Base-by-base conservation (phyloP, 2,888 invertebrate genomes). In the Ametastegia equiseti region DNA sequence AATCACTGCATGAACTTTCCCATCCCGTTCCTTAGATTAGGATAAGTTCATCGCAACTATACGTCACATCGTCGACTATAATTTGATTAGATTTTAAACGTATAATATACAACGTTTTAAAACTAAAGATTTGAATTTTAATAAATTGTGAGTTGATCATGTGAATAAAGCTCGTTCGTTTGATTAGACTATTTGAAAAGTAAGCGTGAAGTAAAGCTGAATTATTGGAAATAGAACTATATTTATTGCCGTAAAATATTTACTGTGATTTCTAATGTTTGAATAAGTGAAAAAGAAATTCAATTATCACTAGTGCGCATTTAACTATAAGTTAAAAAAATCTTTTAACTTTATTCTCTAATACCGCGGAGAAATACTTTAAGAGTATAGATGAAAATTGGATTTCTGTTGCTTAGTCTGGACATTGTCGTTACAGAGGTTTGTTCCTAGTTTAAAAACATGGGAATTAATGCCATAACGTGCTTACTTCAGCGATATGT, bases 401-500 rank as follows among this genome's bases (percentile, higher is more conserved):
- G 47, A 30, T 30, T n/a, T 27, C 15, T 23, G 27, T 27, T 47
- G 15, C 7, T 47, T 36, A 54, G 23, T 71, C 27, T 47, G n/a
- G 71, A 54, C 30, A 75, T 75, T 50, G 50, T 75, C 33, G 19
- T 50, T 23, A 50, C 19, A 50, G 33, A 33, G 33, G 7, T n/a
- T n/a, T 65, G n/a, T 65, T 45, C 15, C 27, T 42, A 23, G 30
- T 47, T n/a, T 47, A 33, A 23, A 67, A 71, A 45, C 30, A 47
- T 71, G 42, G 13, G 47, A 71, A 71, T 30, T 39, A 30, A 71
- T 47, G n/a, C 27, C 9, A 47, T 47, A 45, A 71, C 39, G 27
- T 60, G 60, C 27, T 78, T 78, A 30, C 15, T 78, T 45, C 39
- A 23, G 78, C 23, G 78, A 78, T 78, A 78, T 78, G 78, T 78